Evolutionary conservation across 2,797 vertebrate species (phyloP).

Genomic region (Alauda arvensis): DNA sequence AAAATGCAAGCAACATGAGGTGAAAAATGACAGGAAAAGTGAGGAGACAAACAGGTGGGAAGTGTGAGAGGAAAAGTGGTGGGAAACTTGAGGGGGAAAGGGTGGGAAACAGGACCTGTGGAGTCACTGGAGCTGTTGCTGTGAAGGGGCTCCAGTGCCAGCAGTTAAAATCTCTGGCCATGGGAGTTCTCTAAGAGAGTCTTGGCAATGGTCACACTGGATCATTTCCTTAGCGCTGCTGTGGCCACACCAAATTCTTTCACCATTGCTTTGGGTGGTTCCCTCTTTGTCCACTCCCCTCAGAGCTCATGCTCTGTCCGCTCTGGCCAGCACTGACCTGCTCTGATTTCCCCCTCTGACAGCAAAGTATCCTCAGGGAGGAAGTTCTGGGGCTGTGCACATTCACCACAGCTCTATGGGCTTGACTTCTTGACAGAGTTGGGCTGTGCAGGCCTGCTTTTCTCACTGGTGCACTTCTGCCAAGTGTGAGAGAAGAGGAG

Average conservation of each 20-base stretch:
- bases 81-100: too few species aligned
- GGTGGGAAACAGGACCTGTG: too few species aligned
- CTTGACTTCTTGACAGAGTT: background rate
- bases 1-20: too few species aligned
- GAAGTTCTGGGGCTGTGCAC: background rate
- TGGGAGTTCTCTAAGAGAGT: too few species aligned
- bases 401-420: background rate
- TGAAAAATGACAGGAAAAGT: too few species aligned
- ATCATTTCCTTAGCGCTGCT: background rate
- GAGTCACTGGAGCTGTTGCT: too few species aligned
- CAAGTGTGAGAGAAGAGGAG: background rate
- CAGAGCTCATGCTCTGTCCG: background rate
- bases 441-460: background rate
- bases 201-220: too few species aligned
- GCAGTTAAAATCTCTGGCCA: too few species aligned
- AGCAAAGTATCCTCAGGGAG: background rate
- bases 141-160: too few species aligned
- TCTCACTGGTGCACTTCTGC: background rate
- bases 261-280: background rate
- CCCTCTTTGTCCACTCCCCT: background rate
- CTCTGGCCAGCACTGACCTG: too few species aligned
- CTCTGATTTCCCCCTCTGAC: background rate
- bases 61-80: too few species aligned
- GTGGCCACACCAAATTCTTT: background rate
- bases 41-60: too few species aligned